Evolutionary conservation across 2,888 invertebrate genomes (phyloP), one percentile per base, ranked within the genome.

Genomic region (Abscondita cerata): DNA sequence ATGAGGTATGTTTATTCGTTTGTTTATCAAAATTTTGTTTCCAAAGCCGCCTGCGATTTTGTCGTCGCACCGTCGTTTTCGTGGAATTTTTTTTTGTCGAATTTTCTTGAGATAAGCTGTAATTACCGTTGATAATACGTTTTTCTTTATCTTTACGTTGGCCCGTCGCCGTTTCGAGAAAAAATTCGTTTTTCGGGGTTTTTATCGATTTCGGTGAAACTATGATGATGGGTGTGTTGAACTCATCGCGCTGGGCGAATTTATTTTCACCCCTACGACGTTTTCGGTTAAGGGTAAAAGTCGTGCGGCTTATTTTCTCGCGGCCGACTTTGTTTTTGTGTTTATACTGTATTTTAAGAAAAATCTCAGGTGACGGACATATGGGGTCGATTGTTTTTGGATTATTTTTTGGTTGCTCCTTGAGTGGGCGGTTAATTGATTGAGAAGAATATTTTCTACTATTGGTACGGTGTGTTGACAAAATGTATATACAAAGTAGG

Each of bases 151-250:
- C n/a, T n/a, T n/a, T n/a, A n/a, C n/a, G n/a, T 6, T 2, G 12
- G 25, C 34, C 31, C 36, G 47, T 56, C n/a, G n/a, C n/a, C n/a
- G n/a, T n/a, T n/a, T 59, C 52, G 41, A 12, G 25, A 9, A 18
- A 36, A 50, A 55, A 65, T 69, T 65, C 62, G 65, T 25, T 25
- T 25, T 66, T 62, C n/a, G n/a, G n/a, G 65, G 62, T 76, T 75
- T 76, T 76, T 77, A 79, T 78, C 75, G 78, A 78, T 78, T 77
- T 71, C 64, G 69, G n/a, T 70, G 70, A 72, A 70, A 66, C 68
- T 73, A 72, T 75, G n/a, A n/a, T n/a, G n/a, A n/a, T n/a, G 78
- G 78, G 79, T 79, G 79, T 78, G 78, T 78, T 78, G 77, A 77
- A 77, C 76, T 71, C 73, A 68, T 61, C 64, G 55, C 59, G 53